Evolutionary conservation across 2,113 vertebrate genomes (phyloP).

Genomic region (Plectropomus leopardus): DNA sequence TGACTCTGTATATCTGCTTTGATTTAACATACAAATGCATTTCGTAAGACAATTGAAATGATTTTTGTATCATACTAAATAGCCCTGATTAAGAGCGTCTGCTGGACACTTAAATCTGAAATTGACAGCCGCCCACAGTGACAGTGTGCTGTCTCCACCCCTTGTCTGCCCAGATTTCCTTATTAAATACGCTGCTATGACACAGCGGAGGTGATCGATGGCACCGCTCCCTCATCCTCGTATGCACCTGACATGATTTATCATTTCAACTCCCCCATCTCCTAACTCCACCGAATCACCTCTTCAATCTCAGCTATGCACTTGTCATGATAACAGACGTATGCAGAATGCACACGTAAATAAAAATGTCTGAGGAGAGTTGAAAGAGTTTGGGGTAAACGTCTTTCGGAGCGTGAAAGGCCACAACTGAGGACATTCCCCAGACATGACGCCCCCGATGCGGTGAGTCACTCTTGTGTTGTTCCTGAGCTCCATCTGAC

Average conservation of each 20-base stretch:
- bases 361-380: background rate
- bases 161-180: slow-evolving; percentile 54
- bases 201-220: slow-evolving; percentile 60
- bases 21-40: background rate
- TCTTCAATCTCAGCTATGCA: slow-evolving; percentile 22
- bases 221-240: slow-evolving; percentile 19
- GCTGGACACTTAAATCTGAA: slow-evolving; percentile 7
- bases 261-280: slow-evolving; percentile 18
- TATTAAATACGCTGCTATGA: slow-evolving; percentile 57
- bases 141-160: slow-evolving; percentile 33
- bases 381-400: background rate
- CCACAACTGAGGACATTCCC: slow-evolving; percentile 18
- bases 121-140: slow-evolving; percentile 47
- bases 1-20: too few relatives aligned
- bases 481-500: slow-evolving; percentile 16
- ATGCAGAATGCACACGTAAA: background rate
- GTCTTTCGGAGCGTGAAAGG: background rate
- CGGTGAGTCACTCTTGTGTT: slow-evolving; percentile 26
- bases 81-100: background rate
- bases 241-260: slow-evolving; percentile 46
- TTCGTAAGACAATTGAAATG: background rate
- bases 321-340: too few relatives aligned
- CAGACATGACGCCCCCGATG: background rate
- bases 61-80: slow-evolving; percentile 5
- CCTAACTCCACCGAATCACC: background rate